A percentile compares a stretch with the other conserved stretches of the same genome.
Evolutionary conservation across 64 coral and sea anemone species (phyloP).

Genomic region (Acropora tenuis): DNA sequence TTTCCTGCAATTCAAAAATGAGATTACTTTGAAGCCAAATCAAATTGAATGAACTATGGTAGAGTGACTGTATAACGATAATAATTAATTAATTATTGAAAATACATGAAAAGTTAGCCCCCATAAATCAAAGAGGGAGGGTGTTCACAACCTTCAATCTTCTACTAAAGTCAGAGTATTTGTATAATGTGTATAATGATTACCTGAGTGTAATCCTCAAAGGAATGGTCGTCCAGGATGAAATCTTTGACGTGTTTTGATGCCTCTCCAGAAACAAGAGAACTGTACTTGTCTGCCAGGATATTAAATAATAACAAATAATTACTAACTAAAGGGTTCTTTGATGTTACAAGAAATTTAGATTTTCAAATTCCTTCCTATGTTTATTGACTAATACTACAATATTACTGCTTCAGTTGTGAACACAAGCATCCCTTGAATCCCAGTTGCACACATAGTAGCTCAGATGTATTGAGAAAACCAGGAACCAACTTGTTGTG

Average conservation of each 20-base stretch:
- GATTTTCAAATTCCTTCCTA: neutral
- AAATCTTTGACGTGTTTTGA: slow-evolving; percentile 66
- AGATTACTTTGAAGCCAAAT: neutral
- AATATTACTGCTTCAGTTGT: no score
- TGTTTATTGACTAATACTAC: no score
- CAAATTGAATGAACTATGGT: no score
- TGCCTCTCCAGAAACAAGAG: slow-evolving; percentile 91
- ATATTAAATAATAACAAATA: slow-evolving; percentile 1
- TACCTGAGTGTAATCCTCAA: slow-evolving; percentile 98
- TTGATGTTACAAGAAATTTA: neutral
- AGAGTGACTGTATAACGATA: no score
- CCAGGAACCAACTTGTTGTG: no score
- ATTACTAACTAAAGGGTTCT: no score
- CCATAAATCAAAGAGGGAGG: neutral
- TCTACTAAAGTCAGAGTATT: no score
- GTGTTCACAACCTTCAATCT: no score
- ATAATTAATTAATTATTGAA: neutral
- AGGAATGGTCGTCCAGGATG: slow-evolving; percentile 79
- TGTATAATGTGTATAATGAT: neutral
- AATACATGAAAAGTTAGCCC: neutral
- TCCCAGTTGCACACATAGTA: no score
- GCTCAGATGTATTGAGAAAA: no score
- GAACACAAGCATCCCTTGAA: no score
- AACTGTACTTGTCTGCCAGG: slow-evolving; percentile 80
- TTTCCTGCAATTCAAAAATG: slow-evolving; percentile 69